phyloP scores from a whole-genome alignment of 2,888 invertebrate species.

The Leucophenga maculata region DNA sequence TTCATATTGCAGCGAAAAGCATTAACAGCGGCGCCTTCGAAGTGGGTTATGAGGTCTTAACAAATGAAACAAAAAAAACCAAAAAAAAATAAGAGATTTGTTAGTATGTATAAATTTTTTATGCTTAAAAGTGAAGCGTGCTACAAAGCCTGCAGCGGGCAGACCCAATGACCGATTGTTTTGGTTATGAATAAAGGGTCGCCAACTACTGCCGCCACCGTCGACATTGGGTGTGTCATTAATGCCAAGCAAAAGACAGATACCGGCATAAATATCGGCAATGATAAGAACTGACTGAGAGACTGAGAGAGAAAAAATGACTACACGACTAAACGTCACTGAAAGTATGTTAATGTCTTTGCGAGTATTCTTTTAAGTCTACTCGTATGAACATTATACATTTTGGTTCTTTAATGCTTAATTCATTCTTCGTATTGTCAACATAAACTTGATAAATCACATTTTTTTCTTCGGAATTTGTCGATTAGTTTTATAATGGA shows the following conservation, averaged over 20 bases:
- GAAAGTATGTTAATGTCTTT: conserved; percentile 31
- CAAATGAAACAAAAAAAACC: not conserved
- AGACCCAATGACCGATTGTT: not conserved
- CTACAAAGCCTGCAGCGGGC: not conserved
- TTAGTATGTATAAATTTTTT: not conserved
- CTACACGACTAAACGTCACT: conserved; percentile 17
- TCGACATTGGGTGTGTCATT: conserved; percentile 21
- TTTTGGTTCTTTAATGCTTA: too few species aligned
- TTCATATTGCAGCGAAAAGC: conserved; percentile 12
- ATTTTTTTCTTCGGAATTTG: not conserved
- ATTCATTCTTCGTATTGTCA: not conserved
- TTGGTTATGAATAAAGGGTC: conserved; percentile 9
- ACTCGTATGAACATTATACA: too few species aligned
- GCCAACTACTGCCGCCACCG: not conserved
- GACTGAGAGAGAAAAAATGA: too few species aligned
- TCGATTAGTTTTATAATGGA: too few species aligned
- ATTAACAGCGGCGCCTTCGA: not conserved
- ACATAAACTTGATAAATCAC: conserved; percentile 1
- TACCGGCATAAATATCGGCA: conserved; percentile 5
- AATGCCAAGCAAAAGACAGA: conserved; percentile 21
- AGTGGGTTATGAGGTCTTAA: conserved; percentile 19
- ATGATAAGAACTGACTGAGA: conserved; percentile 13
- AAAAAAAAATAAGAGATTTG: too few species aligned
- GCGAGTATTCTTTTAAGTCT: not conserved
- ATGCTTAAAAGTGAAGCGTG: conserved; percentile 6